phyloP scores from a whole-genome alignment of 2,888 invertebrate species.

The Latheticus oryzae region DNA sequence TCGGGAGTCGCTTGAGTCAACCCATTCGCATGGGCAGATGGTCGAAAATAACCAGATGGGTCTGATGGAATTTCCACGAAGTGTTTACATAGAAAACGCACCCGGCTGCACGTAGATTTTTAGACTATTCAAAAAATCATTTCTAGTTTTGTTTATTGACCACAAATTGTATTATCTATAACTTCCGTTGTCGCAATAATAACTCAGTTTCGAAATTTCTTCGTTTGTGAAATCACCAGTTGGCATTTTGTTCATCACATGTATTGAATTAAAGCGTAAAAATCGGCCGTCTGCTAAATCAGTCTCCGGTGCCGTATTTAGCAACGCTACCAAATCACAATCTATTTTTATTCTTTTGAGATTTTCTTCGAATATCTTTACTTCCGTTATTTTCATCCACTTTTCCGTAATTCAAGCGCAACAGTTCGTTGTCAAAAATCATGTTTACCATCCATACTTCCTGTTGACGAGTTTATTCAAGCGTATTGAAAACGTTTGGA shows the following conservation, averaged over 20 bases:
- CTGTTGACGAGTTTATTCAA: slow-evolving; percentile 44
- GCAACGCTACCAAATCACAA: slow-evolving; percentile 19
- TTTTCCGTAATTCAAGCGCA: slow-evolving; percentile 47
- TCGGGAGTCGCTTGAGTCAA: slow-evolving; percentile 28
- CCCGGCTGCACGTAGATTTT: no score
- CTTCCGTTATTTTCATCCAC: no score
- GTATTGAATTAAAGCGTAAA: slow-evolving; percentile 21
- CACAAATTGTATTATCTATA: no score
- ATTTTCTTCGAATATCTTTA: no score
- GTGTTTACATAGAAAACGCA: no score
- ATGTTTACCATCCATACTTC: slow-evolving; percentile 49
- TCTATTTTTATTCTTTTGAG: slow-evolving; percentile 32
- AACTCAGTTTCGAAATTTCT: slow-evolving; percentile 35
- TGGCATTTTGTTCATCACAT: not conserved
- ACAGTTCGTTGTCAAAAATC: slow-evolving; percentile 48
- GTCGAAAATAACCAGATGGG: no score
- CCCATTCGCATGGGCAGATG: slow-evolving; percentile 40
- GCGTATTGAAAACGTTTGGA: slow-evolving; percentile 31
- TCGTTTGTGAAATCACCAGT: not conserved
- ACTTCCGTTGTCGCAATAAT: slow-evolving; percentile 19
- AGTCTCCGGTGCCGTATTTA: slow-evolving; percentile 23
- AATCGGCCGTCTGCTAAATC: slow-evolving; percentile 17
- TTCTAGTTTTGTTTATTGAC: slow-evolving; percentile 11
- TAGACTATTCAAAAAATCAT: no score
- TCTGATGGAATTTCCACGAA: no score